phyloP scores from a whole-genome alignment of 1,140 invertebrate genomes.

The Calycopis cecrops region DNA sequence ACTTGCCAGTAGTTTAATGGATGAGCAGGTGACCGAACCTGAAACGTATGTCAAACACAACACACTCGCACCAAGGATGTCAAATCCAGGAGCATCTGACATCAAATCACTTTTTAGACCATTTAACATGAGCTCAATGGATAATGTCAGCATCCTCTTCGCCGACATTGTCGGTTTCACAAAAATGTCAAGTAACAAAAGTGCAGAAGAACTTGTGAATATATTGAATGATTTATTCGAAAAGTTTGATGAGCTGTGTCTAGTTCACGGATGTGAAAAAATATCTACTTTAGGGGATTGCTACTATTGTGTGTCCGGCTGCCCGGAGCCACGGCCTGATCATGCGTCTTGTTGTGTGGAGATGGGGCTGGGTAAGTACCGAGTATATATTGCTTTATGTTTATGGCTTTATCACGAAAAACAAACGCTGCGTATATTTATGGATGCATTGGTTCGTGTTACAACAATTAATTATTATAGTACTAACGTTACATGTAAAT shows the following conservation, averaged over 20 bases:
- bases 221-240: constrained; percentile 97
- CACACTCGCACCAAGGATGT: constrained; percentile 65
- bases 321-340: constrained; percentile 89
- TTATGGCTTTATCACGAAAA: no score
- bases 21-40: constrained; percentile 78
- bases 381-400: no score
- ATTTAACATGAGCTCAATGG: constrained; percentile 97
- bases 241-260: constrained; percentile 91
- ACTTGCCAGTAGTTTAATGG: constrained; percentile 91
- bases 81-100: constrained; percentile 78
- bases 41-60: constrained; percentile 65
- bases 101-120: constrained; percentile 90
- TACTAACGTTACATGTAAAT: no score
- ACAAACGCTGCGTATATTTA: no score
- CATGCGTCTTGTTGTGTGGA: constrained; percentile 93
- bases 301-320: constrained; percentile 96
- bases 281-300: constrained; percentile 97
- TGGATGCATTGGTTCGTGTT: background rate
- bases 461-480: background rate
- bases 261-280: constrained; percentile 91
- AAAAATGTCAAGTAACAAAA: constrained; percentile 97
- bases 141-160: constrained; percentile 97
- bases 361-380: constrained; percentile 85
- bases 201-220: constrained; percentile 89
- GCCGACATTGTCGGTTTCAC: constrained; percentile 99